Percentiles rank a stretch among this genome's conserved stretches.
phyloP scores from a whole-genome alignment of 2,888 invertebrate genomes.

The Alviniconcha strummeri region DNA sequence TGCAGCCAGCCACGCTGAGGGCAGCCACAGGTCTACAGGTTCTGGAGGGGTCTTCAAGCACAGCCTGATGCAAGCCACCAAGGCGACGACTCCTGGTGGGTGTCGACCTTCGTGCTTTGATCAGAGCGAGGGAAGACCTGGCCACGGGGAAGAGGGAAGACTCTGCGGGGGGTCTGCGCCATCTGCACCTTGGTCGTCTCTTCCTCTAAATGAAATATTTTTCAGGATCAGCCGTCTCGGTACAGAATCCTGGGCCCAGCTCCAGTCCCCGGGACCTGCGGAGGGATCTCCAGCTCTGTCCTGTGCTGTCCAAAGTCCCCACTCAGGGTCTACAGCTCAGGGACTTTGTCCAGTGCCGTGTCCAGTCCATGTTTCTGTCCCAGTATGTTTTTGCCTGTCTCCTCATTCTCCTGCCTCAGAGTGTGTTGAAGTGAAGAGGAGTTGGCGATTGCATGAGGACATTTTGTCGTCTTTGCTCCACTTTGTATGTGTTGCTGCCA shows the following conservation, averaged over 20 bases:
- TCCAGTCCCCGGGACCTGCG: constrained; percentile 11
- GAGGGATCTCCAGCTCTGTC: not conserved
- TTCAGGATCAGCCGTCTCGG: constrained; percentile 23
- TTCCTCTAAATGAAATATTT: constrained; percentile 30
- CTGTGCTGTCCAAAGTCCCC: not conserved
- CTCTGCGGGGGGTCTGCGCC: not conserved
- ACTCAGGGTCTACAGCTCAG: not conserved
- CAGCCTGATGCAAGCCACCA: not conserved
- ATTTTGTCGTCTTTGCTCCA: not conserved
- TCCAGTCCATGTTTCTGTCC: constrained; percentile 3
- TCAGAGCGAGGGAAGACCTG: not conserved
- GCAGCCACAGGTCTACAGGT: constrained; percentile 23
- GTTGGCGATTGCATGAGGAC: not conserved
- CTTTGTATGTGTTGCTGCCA: constrained; percentile 11
- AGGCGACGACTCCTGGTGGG: constrained; percentile 18
- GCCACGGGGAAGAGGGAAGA: not conserved
- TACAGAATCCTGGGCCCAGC: constrained; percentile 11
- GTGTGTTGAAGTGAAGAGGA: not conserved
- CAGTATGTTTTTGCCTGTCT: constrained; percentile 5
- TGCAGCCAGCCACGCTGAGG: constrained; percentile 25
- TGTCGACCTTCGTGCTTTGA: constrained; percentile 19
- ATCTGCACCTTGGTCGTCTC: constrained; percentile 25
- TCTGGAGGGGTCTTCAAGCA: not conserved
- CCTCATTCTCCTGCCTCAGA: not conserved
- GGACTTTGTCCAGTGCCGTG: constrained; percentile 4